phyloP scores from a whole-genome alignment of 2,797 vertebrate species.

The Molossus alvarezi region DNA sequence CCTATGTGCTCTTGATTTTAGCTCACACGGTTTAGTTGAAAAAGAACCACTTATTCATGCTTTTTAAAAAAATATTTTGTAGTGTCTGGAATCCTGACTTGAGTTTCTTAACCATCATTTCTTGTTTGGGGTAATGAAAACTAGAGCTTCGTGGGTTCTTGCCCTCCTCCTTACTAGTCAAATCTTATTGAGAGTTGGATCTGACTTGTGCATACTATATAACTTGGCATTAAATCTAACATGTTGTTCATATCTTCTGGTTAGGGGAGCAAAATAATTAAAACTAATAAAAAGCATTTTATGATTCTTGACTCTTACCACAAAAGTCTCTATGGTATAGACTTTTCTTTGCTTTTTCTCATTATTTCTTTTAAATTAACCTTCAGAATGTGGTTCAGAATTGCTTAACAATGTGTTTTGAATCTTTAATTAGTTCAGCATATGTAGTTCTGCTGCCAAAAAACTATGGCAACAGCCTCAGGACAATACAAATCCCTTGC shows the following conservation, averaged over 20 bases:
- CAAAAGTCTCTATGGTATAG: conserved; percentile 46
- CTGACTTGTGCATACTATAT: not conserved
- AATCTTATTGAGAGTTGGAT: not conserved
- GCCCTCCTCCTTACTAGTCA: not conserved
- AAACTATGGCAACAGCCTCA: conserved; percentile 69
- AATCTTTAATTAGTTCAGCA: conserved; percentile 72
- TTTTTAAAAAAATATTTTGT: not conserved
- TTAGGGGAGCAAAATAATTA: conserved; percentile 73
- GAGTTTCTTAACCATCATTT: not conserved
- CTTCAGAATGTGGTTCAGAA: conserved; percentile 57
- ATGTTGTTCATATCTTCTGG: conserved; percentile 67
- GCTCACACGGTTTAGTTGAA: not conserved
- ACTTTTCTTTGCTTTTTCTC: conserved; percentile 61
- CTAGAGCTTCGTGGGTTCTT: not conserved
- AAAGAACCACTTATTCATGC: not conserved
- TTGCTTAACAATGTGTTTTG: conserved; percentile 73
- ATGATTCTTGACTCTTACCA: conserved; percentile 61
- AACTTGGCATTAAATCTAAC: conserved; percentile 68
- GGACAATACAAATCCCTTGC: conserved; percentile 70
- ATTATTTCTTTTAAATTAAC: conserved; percentile 74
- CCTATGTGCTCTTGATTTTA: not conserved
- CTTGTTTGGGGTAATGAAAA: not conserved
- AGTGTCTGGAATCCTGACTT: not conserved
- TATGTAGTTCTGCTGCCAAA: conserved; percentile 64
- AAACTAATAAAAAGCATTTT: conserved; percentile 73